Evolutionary conservation across 2,888 invertebrate genomes (phyloP).

Genomic region (Cryptocephalus moraei): DNA sequence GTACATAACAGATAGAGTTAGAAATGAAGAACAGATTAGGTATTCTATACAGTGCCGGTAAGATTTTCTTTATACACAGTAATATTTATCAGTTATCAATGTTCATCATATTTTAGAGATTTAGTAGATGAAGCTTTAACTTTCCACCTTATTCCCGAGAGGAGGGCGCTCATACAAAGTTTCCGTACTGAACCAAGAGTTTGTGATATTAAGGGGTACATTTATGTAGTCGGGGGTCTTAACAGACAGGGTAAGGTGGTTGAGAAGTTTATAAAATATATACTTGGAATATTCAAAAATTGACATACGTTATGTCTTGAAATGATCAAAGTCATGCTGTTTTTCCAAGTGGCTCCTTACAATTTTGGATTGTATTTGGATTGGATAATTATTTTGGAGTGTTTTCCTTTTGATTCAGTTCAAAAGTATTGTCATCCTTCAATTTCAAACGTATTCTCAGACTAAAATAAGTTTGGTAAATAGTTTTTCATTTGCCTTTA

Average conservation of each 20-base stretch:
- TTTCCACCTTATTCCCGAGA: constrained; percentile 78
- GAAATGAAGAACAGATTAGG: constrained; percentile 66
- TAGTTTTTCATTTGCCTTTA: too few species aligned
- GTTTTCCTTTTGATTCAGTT: too few species aligned
- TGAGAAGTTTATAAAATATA: too few species aligned
- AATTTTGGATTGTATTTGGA: too few species aligned
- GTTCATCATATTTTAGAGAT: constrained; percentile 44
- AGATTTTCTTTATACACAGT: not conserved
- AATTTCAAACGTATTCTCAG: too few species aligned
- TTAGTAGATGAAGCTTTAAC: constrained; percentile 80
- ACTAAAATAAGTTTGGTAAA: too few species aligned
- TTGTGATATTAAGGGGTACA: constrained; percentile 67
- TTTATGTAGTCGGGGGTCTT: constrained; percentile 79
- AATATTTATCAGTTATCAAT: not conserved
- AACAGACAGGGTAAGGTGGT: constrained; percentile 56
- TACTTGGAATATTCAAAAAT: too few species aligned
- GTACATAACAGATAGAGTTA: constrained; percentile 70
- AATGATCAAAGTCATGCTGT: too few species aligned
- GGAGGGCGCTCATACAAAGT: constrained; percentile 64
- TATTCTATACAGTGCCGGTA: constrained; percentile 69
- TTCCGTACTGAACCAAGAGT: constrained; percentile 67
- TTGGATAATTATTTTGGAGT: too few species aligned
- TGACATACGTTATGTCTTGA: too few species aligned
- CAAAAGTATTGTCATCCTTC: too few species aligned
- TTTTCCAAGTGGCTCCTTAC: too few species aligned